Base-by-base conservation (phyloP, 2,888 invertebrate genomes). In the Cynaeus angustus region DNA sequence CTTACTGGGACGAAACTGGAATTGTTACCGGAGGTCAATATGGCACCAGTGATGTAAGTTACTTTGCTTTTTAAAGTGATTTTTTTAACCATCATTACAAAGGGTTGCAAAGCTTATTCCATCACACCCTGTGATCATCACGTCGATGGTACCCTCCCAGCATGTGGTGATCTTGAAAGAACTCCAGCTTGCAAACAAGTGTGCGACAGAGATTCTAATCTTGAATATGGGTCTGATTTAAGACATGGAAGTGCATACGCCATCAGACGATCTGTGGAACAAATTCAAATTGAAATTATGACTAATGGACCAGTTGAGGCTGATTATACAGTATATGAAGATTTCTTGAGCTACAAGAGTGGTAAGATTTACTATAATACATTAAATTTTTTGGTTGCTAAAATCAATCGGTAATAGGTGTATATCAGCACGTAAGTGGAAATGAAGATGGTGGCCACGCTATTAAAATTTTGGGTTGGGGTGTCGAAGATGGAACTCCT, bases 401-500 rank as follows among this genome's bases (percentile, higher is more conserved):
- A 21, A 21, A n/a, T n/a, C n/a, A 21, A 21, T 21, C 4, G 1
- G 13, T 74, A 71, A 9, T 74, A 89, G 91, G 91, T 70, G 91
- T 93, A 38, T 92, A 93, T 81, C 87, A 91, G 79, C 94, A 95
- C 81, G 89, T 89, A 0, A 86, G 88, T 62, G 95, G 95, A 5
- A 86, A 88, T n/a, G 87, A 85, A 30, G 86, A 94, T 1, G 97
- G 96, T 26, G 94, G 94, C 0, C 96, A 96, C 84, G 96, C 96
- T 28, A 90, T 96, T 56, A 93, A 93, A 81, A 91, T 97, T 56
- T 84, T 96, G 43, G 96, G 97, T n/a, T 97, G 95, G 94, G 97
- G 97, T 41, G 90, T 89, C 0, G 92, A 94, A 72, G 59, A 77
- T 30, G 89, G 88, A 5, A 89, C 45, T 50, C 58, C 92, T 48